Evolutionary conservation across 2,797 vertebrate genomes (phyloP).

Genomic region (Gallirallus australis): DNA sequence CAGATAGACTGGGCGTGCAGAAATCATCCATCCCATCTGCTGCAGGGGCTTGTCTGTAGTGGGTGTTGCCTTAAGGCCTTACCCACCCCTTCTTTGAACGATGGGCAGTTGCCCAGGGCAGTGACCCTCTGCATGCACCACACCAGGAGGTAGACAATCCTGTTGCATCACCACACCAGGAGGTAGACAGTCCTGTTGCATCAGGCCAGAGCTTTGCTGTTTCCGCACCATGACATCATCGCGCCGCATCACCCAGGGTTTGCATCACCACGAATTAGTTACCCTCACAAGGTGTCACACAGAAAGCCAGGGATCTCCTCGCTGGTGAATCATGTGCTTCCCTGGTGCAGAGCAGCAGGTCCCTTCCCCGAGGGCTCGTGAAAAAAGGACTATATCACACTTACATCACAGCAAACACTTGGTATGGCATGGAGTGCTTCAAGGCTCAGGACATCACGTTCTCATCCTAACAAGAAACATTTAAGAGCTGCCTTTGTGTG

Average conservation of each 20-base stretch:
- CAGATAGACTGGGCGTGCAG: accelerated
- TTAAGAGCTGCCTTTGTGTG: neutral
- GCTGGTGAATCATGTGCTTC: neutral
- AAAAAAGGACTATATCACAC: neutral
- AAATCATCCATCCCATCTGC: neutral
- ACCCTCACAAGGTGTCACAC: neutral
- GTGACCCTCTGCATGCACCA: neutral
- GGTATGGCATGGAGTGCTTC: neutral
- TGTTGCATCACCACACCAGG: too few species aligned
- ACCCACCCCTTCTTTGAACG: neutral
- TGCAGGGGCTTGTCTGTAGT: accelerated
- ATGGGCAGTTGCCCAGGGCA: neutral
- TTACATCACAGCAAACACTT: neutral
- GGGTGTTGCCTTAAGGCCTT: neutral
- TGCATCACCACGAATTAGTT: accelerated
- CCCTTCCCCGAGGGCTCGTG: neutral
- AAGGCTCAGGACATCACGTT: neutral
- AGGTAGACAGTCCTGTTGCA: neutral
- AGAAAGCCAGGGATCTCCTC: neutral
- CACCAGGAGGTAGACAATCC: neutral
- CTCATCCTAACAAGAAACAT: neutral
- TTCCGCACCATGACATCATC: neutral
- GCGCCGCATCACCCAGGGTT: neutral
- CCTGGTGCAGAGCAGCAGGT: neutral
- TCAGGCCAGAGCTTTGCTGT: neutral